A percentile compares a stretch with the other conserved stretches of the same genome.
phyloP scores from a whole-genome alignment of 2,113 vertebrate species.

The Muntiacus muntjak region DNA sequence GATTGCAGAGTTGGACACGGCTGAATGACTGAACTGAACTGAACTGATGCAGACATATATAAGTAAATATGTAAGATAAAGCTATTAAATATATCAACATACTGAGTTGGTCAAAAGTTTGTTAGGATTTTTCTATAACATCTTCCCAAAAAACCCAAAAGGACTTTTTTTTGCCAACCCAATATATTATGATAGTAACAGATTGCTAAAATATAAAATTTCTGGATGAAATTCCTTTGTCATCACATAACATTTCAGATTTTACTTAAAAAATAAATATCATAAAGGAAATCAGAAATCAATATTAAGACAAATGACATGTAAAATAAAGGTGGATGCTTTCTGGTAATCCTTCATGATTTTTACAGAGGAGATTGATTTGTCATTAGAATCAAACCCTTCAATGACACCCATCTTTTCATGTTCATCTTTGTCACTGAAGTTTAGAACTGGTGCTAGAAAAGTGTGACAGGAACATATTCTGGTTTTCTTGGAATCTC shows the following conservation, averaged over 20 bases:
- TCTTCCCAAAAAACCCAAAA: neutral
- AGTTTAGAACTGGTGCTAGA: neutral
- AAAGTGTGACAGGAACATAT: neutral
- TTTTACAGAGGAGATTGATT: neutral
- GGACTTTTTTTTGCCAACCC: neutral
- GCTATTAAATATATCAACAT: neutral
- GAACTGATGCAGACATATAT: neutral
- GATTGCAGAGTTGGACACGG: rapidly evolving
- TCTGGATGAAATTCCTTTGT: neutral
- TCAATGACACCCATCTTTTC: neutral
- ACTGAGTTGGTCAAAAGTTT: neutral
- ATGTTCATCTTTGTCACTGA: neutral
- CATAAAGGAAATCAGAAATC: neutral
- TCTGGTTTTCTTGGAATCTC: neutral
- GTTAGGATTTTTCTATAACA: neutral
- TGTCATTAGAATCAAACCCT: neutral
- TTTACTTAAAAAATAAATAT: neutral
- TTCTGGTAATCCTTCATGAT: neutral
- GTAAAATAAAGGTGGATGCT: neutral
- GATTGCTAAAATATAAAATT: neutral
- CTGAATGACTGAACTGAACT: neutral
- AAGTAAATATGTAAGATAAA: neutral
- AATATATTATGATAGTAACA: neutral
- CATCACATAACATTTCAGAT: neutral
- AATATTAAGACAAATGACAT: neutral